phyloP scores from a whole-genome alignment of 2,888 invertebrate species.

The Scaptomyza cyrtandrae region DNA sequence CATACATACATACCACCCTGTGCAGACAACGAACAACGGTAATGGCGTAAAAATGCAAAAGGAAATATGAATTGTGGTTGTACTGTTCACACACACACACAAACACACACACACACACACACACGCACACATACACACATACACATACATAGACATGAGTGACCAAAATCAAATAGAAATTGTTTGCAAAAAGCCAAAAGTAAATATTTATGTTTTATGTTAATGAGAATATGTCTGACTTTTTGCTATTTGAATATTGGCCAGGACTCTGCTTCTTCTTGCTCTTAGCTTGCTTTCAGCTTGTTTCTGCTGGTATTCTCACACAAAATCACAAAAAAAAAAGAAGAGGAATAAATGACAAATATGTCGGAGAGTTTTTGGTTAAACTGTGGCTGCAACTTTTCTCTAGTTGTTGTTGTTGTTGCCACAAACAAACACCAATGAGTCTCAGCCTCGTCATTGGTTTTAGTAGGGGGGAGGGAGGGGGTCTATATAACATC shows the following conservation, averaged over 20 bases:
- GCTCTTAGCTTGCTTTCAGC: too few species aligned
- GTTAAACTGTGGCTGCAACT: constrained; percentile 72
- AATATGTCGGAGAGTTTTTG: constrained; percentile 69
- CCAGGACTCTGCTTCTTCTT: constrained; percentile 26
- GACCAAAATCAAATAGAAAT: constrained; percentile 69
- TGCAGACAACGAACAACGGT: constrained; percentile 54
- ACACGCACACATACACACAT: constrained; percentile 5
- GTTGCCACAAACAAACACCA: constrained; percentile 40
- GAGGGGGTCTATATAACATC: constrained; percentile 17
- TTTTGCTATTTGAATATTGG: constrained; percentile 82
- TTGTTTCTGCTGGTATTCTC: neutral
- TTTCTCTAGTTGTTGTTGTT: constrained; percentile 16
- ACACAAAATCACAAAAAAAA: constrained; percentile 5
- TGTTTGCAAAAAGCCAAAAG: constrained; percentile 67
- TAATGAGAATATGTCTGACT: constrained; percentile 83
- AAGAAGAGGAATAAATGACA: constrained; percentile 60
- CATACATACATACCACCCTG: neutral
- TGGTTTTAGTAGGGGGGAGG: constrained; percentile 15
- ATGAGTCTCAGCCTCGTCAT: constrained; percentile 39
- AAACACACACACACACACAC: constrained; percentile 20
- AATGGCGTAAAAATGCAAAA: constrained; percentile 74
- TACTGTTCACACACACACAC: constrained; percentile 20
- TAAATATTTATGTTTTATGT: constrained; percentile 83
- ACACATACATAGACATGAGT: constrained; percentile 26
- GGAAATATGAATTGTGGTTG: constrained; percentile 49